Evolutionary conservation across 2,797 vertebrate species (phyloP).

Genomic region (Prunella strophiata): DNA sequence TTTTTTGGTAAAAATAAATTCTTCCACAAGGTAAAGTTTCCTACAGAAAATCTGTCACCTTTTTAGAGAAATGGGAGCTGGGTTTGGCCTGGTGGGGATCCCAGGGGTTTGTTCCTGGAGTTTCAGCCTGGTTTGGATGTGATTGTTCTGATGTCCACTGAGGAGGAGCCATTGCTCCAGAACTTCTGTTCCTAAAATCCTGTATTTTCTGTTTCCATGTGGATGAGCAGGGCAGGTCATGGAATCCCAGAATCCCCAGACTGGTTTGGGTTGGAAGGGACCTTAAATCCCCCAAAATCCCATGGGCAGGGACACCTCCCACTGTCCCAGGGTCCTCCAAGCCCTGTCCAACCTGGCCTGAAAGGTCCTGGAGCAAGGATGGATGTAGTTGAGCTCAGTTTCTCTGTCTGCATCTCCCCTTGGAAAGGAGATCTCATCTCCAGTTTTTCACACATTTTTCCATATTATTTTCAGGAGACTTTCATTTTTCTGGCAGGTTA

Average conservation of each 20-base stretch:
- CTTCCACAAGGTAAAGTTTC: background rate
- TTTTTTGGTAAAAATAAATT: background rate
- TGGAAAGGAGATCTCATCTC: background rate
- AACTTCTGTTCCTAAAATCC: background rate
- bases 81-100: background rate
- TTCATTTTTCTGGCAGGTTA: background rate
- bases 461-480: background rate
- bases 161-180: background rate
- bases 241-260: background rate
- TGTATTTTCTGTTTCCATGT: accelerated
- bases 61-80: background rate
- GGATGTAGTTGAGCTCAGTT: accelerated
- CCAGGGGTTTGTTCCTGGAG: background rate
- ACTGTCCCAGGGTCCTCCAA: background rate
- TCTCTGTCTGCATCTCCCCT: background rate
- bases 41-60: background rate
- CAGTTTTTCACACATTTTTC: background rate
- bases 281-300: background rate
- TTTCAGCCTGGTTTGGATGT: background rate
- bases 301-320: background rate
- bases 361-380: background rate
- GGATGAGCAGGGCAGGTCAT: background rate
- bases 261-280: background rate
- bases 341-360: background rate
- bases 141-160: accelerated